Conservation (phyloP, 2,888 invertebrate genomes). For the Euplagia quadripunctaria region DNA sequence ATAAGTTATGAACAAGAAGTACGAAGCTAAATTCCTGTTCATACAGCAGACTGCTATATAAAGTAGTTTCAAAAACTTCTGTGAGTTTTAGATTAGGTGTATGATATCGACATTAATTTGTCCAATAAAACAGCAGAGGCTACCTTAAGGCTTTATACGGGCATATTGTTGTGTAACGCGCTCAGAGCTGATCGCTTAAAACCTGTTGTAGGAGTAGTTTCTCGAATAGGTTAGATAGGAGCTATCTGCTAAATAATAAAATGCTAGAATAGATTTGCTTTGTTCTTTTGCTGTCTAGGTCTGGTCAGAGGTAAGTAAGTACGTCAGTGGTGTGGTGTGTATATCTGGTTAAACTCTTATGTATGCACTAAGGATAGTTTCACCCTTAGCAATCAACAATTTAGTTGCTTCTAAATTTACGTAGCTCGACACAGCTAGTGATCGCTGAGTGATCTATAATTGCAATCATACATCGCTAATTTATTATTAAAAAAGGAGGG, state of each 20-base stretch:
- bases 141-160: neutral
- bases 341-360: neutral
- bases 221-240: neutral
- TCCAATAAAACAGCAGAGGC: neutral
- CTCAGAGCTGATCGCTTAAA: neutral
- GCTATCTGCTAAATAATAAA: neutral
- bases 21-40: neutral
- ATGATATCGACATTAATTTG: neutral
- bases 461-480: too few relatives aligned
- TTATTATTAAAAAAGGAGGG: too few relatives aligned
- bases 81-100: neutral
- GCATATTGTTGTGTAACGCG: neutral
- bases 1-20: neutral
- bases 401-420: too few relatives aligned
- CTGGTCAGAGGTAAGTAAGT: neutral
- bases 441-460: too few relatives aligned
- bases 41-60: neutral
- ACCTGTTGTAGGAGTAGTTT: neutral
- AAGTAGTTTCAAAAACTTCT: neutral
- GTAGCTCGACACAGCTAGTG: too few relatives aligned
- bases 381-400: too few relatives aligned
- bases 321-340: neutral
- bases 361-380: too few relatives aligned
- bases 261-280: neutral
- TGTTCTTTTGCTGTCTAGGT: neutral